Conservation (phyloP, 2,888 invertebrate genomes). For the Stenodera caucasica region DNA sequence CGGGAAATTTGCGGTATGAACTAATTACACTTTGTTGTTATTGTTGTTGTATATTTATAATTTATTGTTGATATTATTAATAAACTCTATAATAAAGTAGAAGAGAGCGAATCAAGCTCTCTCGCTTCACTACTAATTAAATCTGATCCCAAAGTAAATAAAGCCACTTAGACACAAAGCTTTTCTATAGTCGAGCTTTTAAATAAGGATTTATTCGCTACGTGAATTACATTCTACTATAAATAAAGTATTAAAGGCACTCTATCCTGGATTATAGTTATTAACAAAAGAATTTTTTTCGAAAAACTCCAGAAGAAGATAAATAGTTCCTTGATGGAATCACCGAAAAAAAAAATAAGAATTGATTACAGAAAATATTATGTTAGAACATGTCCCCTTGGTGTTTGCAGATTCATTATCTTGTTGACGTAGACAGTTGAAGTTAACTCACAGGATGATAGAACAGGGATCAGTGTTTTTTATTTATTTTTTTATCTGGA, state of each 20-base stretch:
- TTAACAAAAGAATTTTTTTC: background rate
- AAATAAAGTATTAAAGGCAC: background rate
- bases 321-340: too few relatives aligned
- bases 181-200: background rate
- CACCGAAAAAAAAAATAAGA: too few relatives aligned
- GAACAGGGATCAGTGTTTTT: background rate
- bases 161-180: background rate
- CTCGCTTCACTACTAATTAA: background rate
- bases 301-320: too few relatives aligned
- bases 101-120: too few relatives aligned
- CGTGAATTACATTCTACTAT: background rate
- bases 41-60: slow-evolving; percentile 17
- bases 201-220: background rate
- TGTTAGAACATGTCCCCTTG: background rate
- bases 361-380: background rate
- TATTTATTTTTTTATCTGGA: background rate
- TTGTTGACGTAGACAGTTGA: background rate
- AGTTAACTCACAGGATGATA: background rate
- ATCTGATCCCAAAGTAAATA: background rate
- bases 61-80: background rate
- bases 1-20: slow-evolving; percentile 30
- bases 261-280: background rate
- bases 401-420: background rate
- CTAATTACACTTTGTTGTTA: slow-evolving; percentile 25
- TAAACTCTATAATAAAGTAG: too few relatives aligned